Conservation (phyloP, 2,113 vertebrate species). For the Herpetotheres cachinnans region DNA sequence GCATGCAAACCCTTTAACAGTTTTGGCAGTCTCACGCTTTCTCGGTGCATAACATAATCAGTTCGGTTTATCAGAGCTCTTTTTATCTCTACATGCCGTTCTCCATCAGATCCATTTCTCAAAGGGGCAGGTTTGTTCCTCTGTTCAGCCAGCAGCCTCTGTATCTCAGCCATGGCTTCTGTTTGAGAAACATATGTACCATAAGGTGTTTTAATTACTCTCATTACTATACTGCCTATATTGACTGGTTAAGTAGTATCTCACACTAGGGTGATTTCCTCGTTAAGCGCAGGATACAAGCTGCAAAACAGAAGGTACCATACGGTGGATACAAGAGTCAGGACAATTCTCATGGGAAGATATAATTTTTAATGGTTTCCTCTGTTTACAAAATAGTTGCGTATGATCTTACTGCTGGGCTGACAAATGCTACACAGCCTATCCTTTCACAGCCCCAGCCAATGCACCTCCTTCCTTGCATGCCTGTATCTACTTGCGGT, state of each 20-base stretch:
- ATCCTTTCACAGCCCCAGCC: background rate
- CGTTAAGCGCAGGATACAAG: background rate
- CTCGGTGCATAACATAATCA: background rate
- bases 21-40: background rate
- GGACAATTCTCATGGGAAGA: background rate
- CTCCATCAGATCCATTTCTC: background rate
- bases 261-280: background rate
- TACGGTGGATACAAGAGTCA: background rate
- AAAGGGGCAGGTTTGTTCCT: background rate
- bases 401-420: background rate
- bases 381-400: background rate
- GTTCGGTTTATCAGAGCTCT: background rate
- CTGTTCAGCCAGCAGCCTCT: background rate
- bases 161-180: background rate
- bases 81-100: background rate
- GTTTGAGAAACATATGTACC: background rate
- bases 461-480: background rate
- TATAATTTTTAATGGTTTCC: background rate
- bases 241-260: background rate
- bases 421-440: background rate
- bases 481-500: background rate
- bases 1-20: background rate
- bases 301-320: background rate
- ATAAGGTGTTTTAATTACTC: conserved; percentile 36
- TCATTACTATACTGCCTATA: background rate